Evolutionary conservation across 2,888 invertebrate genomes (phyloP).

Genomic region (Mimas tiliae): DNA sequence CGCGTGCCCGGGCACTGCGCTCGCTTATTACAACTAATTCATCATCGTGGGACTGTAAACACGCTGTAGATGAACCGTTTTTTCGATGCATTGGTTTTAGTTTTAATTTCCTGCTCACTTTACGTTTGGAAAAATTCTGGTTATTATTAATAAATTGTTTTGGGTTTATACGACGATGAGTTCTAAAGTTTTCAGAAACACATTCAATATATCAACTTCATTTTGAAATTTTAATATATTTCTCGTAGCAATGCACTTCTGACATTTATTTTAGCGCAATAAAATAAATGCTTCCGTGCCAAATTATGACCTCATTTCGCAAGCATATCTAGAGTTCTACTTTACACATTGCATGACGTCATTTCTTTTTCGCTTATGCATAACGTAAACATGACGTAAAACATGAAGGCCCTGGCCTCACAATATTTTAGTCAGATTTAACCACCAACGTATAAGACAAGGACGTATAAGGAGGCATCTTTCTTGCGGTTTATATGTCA

Average conservation of each 20-base stretch:
- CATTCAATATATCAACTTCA: not conserved
- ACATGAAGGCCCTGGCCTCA: too few species aligned
- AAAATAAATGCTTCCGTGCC: too few species aligned
- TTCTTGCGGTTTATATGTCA: too few species aligned
- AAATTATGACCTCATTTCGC: not conserved
- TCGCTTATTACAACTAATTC: slow-evolving; percentile 65
- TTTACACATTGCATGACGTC: not conserved
- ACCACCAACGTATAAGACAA: too few species aligned
- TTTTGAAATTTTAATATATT: too few species aligned
- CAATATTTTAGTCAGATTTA: too few species aligned
- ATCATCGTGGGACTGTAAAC: slow-evolving; percentile 44
- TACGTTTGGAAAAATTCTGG: not conserved
- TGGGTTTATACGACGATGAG: not conserved
- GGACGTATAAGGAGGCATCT: too few species aligned
- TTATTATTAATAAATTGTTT: not conserved
- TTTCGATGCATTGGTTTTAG: not conserved
- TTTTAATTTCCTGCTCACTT: not conserved
- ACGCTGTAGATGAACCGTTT: not conserved
- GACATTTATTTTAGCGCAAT: too few species aligned
- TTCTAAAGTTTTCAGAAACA: not conserved
- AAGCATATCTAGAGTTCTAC: not conserved
- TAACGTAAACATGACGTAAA: too few species aligned
- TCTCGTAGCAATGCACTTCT: too few species aligned
- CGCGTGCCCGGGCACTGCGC: slow-evolving; percentile 47
- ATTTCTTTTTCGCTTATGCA: not conserved